These are phyloP conservation scores for Phrynosoma platyrhinos DNA, from an alignment of 2,113 vertebrate genomes.

Conservation along the genomic window DNA sequence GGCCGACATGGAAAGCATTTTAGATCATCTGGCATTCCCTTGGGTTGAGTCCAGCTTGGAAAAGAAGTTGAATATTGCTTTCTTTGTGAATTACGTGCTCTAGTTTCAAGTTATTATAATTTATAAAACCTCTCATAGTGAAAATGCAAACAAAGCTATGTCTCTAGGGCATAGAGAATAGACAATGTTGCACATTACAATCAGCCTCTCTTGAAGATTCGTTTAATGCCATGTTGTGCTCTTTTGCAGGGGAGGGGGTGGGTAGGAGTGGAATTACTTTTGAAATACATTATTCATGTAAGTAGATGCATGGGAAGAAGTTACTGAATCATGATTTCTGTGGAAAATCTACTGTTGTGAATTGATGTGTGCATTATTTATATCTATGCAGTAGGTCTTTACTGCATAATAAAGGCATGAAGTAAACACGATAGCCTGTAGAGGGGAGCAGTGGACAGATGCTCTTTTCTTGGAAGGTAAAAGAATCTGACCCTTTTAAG, in stretches of 20 bases:
- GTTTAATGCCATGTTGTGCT: constrained; percentile 65
- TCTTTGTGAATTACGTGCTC: constrained; percentile 65
- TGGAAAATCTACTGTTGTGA: constrained; percentile 57
- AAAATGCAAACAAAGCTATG: constrained; percentile 69
- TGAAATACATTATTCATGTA: constrained; percentile 73
- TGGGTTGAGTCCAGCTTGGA: constrained; percentile 42
- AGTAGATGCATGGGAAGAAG: constrained; percentile 60
- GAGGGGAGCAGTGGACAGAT: constrained; percentile 47
- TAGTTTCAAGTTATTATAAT: constrained; percentile 72
- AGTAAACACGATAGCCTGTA: constrained; percentile 36
- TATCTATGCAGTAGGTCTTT: constrained; percentile 60
- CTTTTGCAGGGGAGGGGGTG: neutral
- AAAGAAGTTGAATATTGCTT: constrained; percentile 51
- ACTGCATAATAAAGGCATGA: constrained; percentile 40
- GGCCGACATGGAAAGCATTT: constrained; percentile 18
- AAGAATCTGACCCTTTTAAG: constrained; percentile 20
- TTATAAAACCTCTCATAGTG: constrained; percentile 62
- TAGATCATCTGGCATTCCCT: constrained; percentile 28
- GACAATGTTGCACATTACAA: constrained; percentile 56
- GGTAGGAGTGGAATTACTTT: constrained; percentile 11
- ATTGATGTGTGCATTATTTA: constrained; percentile 68
- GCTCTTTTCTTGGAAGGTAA: constrained; percentile 42
- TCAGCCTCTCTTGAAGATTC: constrained; percentile 63
- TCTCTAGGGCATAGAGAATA: constrained; percentile 49
- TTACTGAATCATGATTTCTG: constrained; percentile 70